phyloP scores from a whole-genome alignment of 2,113 vertebrate genomes.

The Microtus richardsoni region DNA sequence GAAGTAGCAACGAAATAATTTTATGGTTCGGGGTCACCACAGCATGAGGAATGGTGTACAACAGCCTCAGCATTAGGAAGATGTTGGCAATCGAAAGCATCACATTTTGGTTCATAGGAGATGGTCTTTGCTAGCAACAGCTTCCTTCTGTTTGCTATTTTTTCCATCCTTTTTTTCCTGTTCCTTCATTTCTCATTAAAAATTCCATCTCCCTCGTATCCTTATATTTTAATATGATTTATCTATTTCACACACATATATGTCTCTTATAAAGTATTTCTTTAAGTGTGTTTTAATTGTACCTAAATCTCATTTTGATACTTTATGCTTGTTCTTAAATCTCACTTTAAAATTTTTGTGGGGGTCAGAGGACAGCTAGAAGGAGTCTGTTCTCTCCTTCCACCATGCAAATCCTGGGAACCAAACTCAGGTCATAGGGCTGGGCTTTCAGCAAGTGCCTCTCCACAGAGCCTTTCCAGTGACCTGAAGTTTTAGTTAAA shows the following conservation, averaged over 20 bases:
- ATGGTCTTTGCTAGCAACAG: not conserved
- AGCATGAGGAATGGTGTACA: not conserved
- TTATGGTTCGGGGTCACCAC: not conserved
- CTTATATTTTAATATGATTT: not conserved
- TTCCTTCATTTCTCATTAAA: not conserved
- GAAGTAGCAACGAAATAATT: not conserved
- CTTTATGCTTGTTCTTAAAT: not conserved
- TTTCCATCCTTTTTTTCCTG: not conserved
- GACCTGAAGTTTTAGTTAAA: not conserved
- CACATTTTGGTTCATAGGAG: not conserved
- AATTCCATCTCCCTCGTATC: not conserved
- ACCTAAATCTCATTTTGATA: not conserved
- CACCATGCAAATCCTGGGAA: no score
- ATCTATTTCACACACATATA: not conserved
- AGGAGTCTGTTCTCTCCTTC: not conserved
- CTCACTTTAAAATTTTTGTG: not conserved
- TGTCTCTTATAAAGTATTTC: not conserved
- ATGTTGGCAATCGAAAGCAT: not conserved
- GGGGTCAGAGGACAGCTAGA: not conserved
- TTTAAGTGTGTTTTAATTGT: not conserved
- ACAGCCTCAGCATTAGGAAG: not conserved
- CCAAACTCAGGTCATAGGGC: not conserved
- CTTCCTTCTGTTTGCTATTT: not conserved
- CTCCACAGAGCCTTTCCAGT: not conserved
- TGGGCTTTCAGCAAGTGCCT: not conserved